Evolutionary conservation across 1,140 invertebrate species (phyloP), one percentile per base, ranked within the genome.

Genomic region (Drosophila mayri): DNA sequence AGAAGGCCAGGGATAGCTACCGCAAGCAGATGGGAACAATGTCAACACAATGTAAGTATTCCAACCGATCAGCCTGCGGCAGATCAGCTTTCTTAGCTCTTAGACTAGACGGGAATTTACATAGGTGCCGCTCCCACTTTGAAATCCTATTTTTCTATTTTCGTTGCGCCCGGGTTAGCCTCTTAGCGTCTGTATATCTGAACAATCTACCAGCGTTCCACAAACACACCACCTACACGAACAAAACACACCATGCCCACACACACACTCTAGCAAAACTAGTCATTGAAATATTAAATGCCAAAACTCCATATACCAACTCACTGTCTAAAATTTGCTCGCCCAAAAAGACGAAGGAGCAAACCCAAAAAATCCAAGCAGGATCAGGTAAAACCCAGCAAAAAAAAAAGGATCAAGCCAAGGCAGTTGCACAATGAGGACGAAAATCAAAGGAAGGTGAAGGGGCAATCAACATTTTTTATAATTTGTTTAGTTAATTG

Each of bases 1-100:
- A 96, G 46, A 96, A 95, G 76, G 95, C 97, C 12, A 97, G 97
- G 90, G 95, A 97, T 70, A 94, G 95, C 20, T 95, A 97, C 92
- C 96, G 96, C 68, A 96, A 96, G 38, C 95, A 97, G 92, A 97
- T 97, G 95, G 95, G 96, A 72, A 95, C 95, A 79, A 95, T 98
- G 54, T 92, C 97, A 4, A 94, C 95, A 76, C 97, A 98, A 95
- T 98, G 97, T 98, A 96, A 96, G 97, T 96, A 92, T 57, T 58
- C 18, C 38, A 50, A 7, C n/a, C 37, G 8, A 38, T n/a, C 11
- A 16, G n/a, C 10, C n/a, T 14, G 25, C 28, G 40, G 32, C 32
- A 25, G 37, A 75, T 37, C n/a, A 70, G 65, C 3, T 64, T 75
- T 54, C 44, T 70, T 49, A 73, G 63, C 44, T 84, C 38, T 55